A percentile compares a stretch with the other conserved stretches of the same genome.
Evolutionary conservation across 2,888 invertebrate species (phyloP).

Genomic region (Chydorus sphaericus): DNA sequence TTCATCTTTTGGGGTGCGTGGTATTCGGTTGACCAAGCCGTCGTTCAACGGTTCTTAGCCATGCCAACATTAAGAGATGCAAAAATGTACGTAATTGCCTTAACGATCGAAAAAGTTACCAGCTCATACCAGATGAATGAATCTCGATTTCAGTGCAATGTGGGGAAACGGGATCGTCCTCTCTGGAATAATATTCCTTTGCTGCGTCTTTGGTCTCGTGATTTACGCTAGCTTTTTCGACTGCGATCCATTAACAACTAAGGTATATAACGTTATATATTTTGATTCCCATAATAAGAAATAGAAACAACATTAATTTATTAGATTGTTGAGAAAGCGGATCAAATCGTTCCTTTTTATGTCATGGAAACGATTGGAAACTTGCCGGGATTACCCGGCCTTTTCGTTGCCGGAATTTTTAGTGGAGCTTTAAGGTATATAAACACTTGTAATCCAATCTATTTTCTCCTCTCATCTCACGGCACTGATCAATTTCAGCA

Average conservation of each 20-base stretch:
- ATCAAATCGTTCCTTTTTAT: constrained; percentile 75
- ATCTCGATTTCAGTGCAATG: constrained; percentile 42
- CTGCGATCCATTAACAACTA: constrained; percentile 72
- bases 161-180: constrained; percentile 64
- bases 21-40: constrained; percentile 85
- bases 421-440: constrained; percentile 83
- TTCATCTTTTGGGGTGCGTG: constrained; percentile 78
- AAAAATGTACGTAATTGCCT: constrained; percentile 43
- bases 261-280: no score
- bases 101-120: background rate
- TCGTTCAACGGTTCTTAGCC: constrained; percentile 81
- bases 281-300: background rate
- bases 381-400: constrained; percentile 65
- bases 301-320: constrained; percentile 20
- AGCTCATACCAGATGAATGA: background rate
- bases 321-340: constrained; percentile 44
- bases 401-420: constrained; percentile 90
- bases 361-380: constrained; percentile 68
- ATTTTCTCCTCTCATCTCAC: no score
- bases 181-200: constrained; percentile 61
- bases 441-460: no score
- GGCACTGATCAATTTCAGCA: no score
- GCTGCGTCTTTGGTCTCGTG: constrained; percentile 73
- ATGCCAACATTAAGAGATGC: constrained; percentile 64
- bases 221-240: constrained; percentile 63